Percentiles rank a stretch among this genome's conserved stretches.
These are phyloP conservation scores for Channa argus DNA, from an alignment of 2,113 vertebrate species.

Conservation along the genomic window DNA sequence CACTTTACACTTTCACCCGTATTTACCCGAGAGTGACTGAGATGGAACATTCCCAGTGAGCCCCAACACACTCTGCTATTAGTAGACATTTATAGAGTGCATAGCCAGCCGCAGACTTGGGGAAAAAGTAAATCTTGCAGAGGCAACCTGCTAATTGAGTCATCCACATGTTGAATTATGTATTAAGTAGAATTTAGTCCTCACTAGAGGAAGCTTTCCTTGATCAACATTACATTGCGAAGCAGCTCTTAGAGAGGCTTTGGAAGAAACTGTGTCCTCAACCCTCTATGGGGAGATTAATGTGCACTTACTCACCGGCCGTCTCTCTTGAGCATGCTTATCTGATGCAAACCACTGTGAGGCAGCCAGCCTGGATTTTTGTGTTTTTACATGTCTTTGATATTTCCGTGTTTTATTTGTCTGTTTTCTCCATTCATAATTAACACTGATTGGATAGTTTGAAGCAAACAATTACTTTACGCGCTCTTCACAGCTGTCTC, in stretches of 20 bases:
- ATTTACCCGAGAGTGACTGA: conserved; percentile 26
- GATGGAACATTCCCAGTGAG: conserved; percentile 5
- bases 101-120: conserved; percentile 15
- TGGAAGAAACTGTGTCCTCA: conserved; percentile 35
- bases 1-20: not conserved
- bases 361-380: conserved; percentile 3
- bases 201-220: conserved; percentile 53
- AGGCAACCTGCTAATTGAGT: conserved; percentile 75
- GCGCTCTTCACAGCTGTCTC: conserved; percentile 10
- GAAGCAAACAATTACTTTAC: conserved; percentile 19
- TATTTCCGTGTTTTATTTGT: conserved; percentile 6
- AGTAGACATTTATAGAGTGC: conserved; percentile 29
- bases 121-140: conserved; percentile 58
- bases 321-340: conserved; percentile 18
- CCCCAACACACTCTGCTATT: conserved; percentile 22
- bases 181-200: conserved; percentile 67
- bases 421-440: conserved; percentile 39
- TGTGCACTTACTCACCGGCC: conserved; percentile 33
- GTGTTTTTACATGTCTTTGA: conserved; percentile 24
- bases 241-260: conserved; percentile 28
- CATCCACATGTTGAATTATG: conserved; percentile 76
- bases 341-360: conserved; percentile 27
- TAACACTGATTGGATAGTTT: conserved; percentile 19
- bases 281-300: conserved; percentile 50
- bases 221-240: conserved; percentile 69